Percentiles rank a stretch among this genome's conserved stretches.
Evolutionary conservation across 2,113 vertebrate species (phyloP).

Genomic region (Platysteira castanea): DNA sequence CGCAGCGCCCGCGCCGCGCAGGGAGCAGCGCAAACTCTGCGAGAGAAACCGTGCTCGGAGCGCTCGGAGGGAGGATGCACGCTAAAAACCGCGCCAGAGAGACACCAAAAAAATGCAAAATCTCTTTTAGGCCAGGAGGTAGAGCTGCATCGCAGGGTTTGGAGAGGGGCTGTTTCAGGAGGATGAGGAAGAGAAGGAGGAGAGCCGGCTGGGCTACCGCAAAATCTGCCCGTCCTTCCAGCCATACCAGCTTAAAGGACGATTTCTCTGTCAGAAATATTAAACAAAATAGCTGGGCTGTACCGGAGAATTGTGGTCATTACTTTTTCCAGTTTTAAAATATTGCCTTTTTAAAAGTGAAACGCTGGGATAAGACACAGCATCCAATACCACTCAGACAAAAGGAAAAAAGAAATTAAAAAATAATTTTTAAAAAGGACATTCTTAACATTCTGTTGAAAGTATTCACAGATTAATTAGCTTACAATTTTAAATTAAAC

Average conservation of each 20-base stretch:
- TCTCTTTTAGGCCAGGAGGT: background rate
- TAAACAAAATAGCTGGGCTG: background rate
- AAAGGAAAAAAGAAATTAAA: background rate
- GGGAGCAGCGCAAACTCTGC: background rate
- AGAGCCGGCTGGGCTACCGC: background rate
- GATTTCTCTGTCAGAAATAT: background rate
- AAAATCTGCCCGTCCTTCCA: background rate
- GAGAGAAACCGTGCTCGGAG: background rate
- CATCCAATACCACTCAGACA: background rate
- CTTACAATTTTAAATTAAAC: background rate
- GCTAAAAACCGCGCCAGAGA: background rate
- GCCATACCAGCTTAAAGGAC: background rate
- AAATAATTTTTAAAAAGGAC: too few species aligned
- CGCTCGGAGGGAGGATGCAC: background rate
- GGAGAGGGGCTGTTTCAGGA: background rate
- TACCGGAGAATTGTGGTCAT: background rate
- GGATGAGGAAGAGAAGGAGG: background rate
- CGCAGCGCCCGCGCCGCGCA: background rate
- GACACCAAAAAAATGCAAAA: background rate
- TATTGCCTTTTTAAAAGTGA: background rate
- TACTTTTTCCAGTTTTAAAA: background rate
- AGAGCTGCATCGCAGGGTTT: background rate
- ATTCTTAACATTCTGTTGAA: background rate
- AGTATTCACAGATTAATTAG: background rate
- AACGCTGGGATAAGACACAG: background rate